A percentile compares a stretch with the other conserved stretches of the same genome.
phyloP scores from a whole-genome alignment of 2,113 vertebrate genomes.

The Rissa tridactyla region DNA sequence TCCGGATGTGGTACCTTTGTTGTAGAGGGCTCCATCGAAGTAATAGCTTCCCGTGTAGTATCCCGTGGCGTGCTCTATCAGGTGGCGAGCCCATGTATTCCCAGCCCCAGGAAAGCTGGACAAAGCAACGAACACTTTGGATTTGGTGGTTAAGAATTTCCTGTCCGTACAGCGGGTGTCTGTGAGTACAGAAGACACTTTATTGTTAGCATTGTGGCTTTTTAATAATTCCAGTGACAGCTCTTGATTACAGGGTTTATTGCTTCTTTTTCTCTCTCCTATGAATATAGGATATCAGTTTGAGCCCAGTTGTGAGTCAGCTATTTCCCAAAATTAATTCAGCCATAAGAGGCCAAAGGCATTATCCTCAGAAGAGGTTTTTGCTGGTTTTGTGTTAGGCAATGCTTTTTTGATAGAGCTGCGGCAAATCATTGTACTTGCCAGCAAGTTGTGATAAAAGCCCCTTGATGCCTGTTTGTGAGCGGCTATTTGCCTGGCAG shows the following conservation, averaged over 20 bases:
- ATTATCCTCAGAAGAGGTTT: neutral
- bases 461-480: neutral
- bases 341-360: neutral
- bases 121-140: conserved; percentile 87
- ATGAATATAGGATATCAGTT: neutral
- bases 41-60: conserved; percentile 98
- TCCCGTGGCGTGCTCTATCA: conserved; percentile 92
- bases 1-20: conserved; percentile 80
- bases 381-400: neutral
- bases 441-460: neutral
- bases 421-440: neutral
- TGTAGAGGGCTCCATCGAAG: conserved; percentile 94
- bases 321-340: conserved; percentile 34
- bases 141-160: conserved; percentile 87
- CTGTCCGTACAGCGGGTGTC: conserved; percentile 92
- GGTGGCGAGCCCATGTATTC: conserved; percentile 94
- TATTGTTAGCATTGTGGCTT: neutral
- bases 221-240: conserved; percentile 32
- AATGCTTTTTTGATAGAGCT: neutral
- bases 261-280: neutral
- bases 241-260: conserved; percentile 31
- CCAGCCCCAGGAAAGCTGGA: conserved; percentile 95
- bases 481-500: neutral
- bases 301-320: conserved; percentile 21
- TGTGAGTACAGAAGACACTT: conserved; percentile 58